Evolutionary conservation across 2,888 invertebrate species (phyloP), one percentile per base, ranked within the genome.

Genomic region (Agonopterix subpropinquella): DNA sequence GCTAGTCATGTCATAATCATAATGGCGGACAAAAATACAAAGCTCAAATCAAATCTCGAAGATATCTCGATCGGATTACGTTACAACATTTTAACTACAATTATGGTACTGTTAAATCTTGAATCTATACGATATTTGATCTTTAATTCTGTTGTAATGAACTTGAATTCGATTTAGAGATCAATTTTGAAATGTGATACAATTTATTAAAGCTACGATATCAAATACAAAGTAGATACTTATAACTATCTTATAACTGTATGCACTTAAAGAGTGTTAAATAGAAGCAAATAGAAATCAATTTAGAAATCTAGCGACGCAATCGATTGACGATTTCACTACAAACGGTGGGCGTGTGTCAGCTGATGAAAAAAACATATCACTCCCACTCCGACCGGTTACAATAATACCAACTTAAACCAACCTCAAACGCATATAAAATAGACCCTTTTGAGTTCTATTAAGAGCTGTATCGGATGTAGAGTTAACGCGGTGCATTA

Each of bases 341-440:
- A 63, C 69, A 64, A 64, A 66, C 71, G 57, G 80, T 84, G 87
- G 87, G 88, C 87, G 88, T 87, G 78, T 80, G 84, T 74, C 28
- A 67, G 47, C 53, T 58, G 62, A 71, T 72, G 76, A 77, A 79
- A 84, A 84, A 87, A 85, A 77, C 85, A 84, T 80, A 85, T 85
- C 78, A 87, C 87, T 84, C 87, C 87, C 87, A 86, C 85, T 78
- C 65, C 65, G 67, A 74, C 75, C 77, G 75, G 78, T 80, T 76
- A 67, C 70, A 62, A 63, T 55, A 61, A 59, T 56, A 61, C 80
- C 65, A 79, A 67, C 53, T 66, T 73, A 72, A 52, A 53, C 49
- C 50, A 48, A 47, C 50, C 45, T 39, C 46, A 43, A 55, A 57
- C 57, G 51, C 39, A n/a, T 10, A 39, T 28, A 62, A 58, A 72